Evolutionary conservation across 2,113 vertebrate genomes (phyloP).

Genomic region (Macquaria australasica): DNA sequence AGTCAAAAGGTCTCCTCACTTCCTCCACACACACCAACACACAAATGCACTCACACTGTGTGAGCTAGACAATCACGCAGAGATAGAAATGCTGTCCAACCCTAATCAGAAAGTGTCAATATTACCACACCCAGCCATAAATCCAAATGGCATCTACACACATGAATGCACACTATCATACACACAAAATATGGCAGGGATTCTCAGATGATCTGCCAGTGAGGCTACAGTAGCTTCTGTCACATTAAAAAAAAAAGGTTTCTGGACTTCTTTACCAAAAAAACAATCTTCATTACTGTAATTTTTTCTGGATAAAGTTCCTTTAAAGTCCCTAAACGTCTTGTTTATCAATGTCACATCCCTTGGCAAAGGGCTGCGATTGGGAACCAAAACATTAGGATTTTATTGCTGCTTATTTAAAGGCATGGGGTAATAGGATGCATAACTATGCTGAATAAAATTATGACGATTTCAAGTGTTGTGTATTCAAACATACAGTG

Average conservation of each 20-base stretch:
- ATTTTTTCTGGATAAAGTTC: background rate
- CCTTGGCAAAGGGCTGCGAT: background rate
- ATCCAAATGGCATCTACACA: background rate
- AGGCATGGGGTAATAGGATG: background rate
- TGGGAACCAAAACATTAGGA: background rate
- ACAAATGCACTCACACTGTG: background rate
- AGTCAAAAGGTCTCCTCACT: slow-evolving; percentile 26
- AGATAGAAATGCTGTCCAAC: background rate
- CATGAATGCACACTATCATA: background rate
- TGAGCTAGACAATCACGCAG: slow-evolving; percentile 18
- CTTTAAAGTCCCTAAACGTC: background rate
- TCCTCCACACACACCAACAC: slow-evolving; percentile 1
- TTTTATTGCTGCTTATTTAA: background rate
- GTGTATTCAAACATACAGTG: background rate
- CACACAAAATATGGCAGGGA: slow-evolving; percentile 38
- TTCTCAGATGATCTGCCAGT: slow-evolving; percentile 16
- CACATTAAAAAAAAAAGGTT: background rate
- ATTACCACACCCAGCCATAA: background rate
- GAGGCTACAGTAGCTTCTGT: slow-evolving; percentile 1
- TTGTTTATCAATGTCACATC: background rate
- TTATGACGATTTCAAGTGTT: background rate
- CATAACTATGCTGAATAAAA: background rate
- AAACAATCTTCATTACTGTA: background rate
- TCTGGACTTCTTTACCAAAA: background rate
- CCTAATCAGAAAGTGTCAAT: background rate